phyloP scores from a whole-genome alignment of 2,888 invertebrate species.

The Hetaerina titia region DNA sequence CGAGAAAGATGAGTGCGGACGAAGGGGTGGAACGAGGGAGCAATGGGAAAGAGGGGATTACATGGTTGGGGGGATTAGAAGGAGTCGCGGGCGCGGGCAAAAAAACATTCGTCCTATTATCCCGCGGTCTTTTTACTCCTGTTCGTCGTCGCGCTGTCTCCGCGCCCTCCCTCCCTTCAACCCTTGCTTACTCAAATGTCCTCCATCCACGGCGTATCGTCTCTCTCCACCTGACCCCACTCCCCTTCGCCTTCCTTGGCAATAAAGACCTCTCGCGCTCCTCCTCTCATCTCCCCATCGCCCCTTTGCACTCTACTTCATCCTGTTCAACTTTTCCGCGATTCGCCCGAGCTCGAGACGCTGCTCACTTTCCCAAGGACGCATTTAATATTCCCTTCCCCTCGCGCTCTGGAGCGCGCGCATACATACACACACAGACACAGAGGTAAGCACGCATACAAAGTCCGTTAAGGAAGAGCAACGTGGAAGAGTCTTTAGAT shows the following conservation, averaged over 20 bases:
- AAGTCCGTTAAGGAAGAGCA: not conserved
- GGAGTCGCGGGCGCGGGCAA: not conserved
- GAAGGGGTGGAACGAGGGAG: no score
- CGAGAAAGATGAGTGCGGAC: no score
- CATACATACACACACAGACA: not conserved
- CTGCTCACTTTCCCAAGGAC: not conserved
- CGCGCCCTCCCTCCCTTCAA: not conserved
- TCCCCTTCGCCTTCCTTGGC: not conserved
- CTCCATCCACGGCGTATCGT: not conserved
- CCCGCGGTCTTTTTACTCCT: not conserved
- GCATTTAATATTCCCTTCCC: not conserved
- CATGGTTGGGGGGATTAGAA: not conserved
- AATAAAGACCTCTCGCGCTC: not conserved
- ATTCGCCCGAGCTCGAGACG: not conserved
- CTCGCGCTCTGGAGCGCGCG: not conserved
- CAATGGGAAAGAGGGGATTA: no score
- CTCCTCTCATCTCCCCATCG: not conserved
- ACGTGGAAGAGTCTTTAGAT: not conserved
- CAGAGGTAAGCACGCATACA: not conserved
- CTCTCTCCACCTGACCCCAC: not conserved
- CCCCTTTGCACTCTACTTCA: not conserved
- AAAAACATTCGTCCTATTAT: not conserved
- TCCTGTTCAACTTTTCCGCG: constrained; percentile 5
- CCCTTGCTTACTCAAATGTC: not conserved
- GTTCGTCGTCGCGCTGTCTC: not conserved